A percentile compares a stretch with the other conserved stretches of the same genome.
Evolutionary conservation across 1,140 invertebrate species (phyloP).

Genomic region (Atopsyche davidsoni): DNA sequence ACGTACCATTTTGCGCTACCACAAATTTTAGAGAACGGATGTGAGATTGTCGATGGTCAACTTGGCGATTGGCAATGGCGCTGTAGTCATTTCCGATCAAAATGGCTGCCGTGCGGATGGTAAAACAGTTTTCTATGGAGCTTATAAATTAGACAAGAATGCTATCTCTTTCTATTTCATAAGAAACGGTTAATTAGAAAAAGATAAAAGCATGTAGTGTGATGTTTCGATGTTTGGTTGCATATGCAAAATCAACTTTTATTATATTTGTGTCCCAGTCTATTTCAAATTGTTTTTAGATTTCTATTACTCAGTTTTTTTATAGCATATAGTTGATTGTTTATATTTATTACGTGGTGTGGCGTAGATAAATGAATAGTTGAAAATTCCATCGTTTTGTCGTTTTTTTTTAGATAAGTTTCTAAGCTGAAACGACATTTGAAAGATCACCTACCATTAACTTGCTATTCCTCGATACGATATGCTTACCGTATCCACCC

Average conservation of each 20-base stretch:
- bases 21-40: conserved; percentile 18
- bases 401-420: too few species aligned
- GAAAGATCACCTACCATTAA: too few species aligned
- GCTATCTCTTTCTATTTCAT: conserved; percentile 12
- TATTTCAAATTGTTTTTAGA: conserved; percentile 21
- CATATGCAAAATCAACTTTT: conserved; percentile 20
- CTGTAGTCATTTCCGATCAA: too few species aligned
- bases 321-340: conserved; percentile 10
- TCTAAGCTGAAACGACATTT: too few species aligned
- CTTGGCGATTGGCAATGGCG: too few species aligned
- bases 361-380: too few species aligned
- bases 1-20: conserved; percentile 20
- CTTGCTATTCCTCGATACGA: too few species aligned
- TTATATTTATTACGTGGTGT: too few species aligned
- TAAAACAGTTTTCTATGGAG: conserved; percentile 7
- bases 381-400: too few species aligned
- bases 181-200: conserved; percentile 4
- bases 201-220: too few species aligned
- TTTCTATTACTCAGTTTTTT: conserved; percentile 5
- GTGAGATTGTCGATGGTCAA: conserved; percentile 8
- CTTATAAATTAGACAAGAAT: conserved; percentile 8
- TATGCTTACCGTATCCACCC: conserved; percentile 16
- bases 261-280: conserved; percentile 19
- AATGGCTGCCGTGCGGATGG: too few species aligned
- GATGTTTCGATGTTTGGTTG: conserved; percentile 18